These are phyloP conservation scores for Trididemnum miniatum DNA, from an alignment of 23 tunicate species.

Conservation along the genomic window DNA sequence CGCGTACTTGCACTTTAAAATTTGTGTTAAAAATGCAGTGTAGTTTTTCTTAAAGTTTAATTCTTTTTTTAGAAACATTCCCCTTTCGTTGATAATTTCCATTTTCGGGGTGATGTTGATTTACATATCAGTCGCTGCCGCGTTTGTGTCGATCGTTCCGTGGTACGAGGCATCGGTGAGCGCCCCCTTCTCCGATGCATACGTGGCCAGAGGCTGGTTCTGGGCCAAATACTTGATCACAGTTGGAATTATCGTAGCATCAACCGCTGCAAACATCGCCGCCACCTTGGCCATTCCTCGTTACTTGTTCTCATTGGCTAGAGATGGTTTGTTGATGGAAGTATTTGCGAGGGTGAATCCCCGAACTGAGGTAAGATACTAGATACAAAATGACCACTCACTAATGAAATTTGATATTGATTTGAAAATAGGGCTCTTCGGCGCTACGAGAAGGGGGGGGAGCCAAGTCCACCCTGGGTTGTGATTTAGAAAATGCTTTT, in stretches of 20 bases:
- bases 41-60: no score
- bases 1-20: no score
- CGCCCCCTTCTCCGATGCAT: conserved; percentile 81
- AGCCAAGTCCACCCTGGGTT: no score
- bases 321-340: conserved; percentile 68
- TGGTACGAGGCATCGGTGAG: conserved; percentile 45
- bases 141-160: conserved; percentile 79
- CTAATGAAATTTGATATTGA: no score
- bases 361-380: conserved; percentile 57
- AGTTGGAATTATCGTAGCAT: conserved; percentile 82
- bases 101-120: conserved; percentile 53
- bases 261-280: conserved; percentile 48
- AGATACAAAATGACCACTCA: no score
- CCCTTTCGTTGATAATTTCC: conserved; percentile 62
- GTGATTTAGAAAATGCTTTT: no score
- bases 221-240: conserved; percentile 83
- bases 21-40: no score
- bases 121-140: conserved; percentile 68
- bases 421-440: no score
- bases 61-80: conserved; percentile 58
- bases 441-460: no score
- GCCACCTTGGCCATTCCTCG: conserved; percentile 63
- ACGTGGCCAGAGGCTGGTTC: conserved; percentile 45
- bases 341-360: conserved; percentile 45
- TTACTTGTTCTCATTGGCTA: conserved; percentile 65